These are phyloP conservation scores for Tenthredo mesomela DNA, from an alignment of 2,888 invertebrate genomes.

Conservation along the genomic window DNA sequence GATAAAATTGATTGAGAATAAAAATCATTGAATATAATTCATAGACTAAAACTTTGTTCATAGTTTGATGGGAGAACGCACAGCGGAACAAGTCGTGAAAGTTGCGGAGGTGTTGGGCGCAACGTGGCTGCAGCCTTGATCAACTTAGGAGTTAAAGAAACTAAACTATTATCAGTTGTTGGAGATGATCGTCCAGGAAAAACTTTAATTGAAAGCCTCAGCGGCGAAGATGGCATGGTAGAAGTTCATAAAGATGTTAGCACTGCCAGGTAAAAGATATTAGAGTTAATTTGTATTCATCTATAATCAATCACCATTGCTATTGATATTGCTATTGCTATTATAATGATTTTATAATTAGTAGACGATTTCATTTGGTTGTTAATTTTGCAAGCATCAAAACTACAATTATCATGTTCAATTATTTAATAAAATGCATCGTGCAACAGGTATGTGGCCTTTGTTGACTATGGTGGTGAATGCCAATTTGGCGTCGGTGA, in stretches of 20 bases:
- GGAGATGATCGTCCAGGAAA: conserved; percentile 72
- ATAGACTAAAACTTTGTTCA: conserved; percentile 60
- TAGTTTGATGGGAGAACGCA: conserved; percentile 91
- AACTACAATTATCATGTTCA: background rate
- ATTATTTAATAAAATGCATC: background rate
- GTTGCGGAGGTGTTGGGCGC: conserved; percentile 94
- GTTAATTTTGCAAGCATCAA: background rate
- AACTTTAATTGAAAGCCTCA: conserved; percentile 67
- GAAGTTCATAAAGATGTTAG: conserved; percentile 62
- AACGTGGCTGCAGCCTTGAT: conserved; percentile 94
- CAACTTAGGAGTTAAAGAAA: conserved; percentile 82
- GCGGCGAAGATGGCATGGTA: conserved; percentile 64
- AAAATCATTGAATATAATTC: background rate
- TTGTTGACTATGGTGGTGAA: conserved; percentile 88
- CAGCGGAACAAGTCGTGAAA: conserved; percentile 82
- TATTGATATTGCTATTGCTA: background rate
- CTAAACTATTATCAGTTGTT: conserved; percentile 72
- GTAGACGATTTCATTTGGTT: background rate
- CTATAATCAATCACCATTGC: background rate
- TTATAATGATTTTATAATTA: too few species aligned
- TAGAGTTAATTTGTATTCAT: background rate
- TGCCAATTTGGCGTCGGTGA: conserved; percentile 91
- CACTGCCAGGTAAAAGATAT: conserved; percentile 69
- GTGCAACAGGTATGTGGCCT: conserved; percentile 83
- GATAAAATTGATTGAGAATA: background rate